phyloP scores from a whole-genome alignment of 2,797 vertebrate genomes.

The Urosaurus nigricauda region DNA sequence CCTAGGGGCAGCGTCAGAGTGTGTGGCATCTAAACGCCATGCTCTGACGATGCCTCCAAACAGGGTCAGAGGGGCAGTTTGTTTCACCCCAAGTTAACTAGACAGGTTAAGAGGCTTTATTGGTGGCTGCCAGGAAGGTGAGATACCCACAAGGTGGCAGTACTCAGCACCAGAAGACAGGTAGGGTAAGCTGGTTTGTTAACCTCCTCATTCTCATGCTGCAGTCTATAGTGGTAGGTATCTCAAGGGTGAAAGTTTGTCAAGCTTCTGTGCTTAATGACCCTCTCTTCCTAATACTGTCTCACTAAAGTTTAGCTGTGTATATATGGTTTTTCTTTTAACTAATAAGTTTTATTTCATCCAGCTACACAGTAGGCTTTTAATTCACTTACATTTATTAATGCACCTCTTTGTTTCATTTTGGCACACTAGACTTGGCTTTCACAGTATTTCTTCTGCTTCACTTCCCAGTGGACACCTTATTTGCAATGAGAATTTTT shows the following conservation, averaged over 20 bases:
- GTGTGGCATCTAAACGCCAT: too few relatives aligned
- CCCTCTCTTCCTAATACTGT: background rate
- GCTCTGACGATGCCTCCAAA: too few relatives aligned
- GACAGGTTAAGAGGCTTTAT: background rate
- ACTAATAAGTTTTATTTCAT: conserved; percentile 33
- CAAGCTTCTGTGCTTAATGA: fast-evolving
- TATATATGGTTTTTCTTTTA: conserved; percentile 6
- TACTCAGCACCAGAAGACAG: background rate
- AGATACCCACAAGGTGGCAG: background rate
- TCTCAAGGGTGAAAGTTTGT: background rate
- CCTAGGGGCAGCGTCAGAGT: too few relatives aligned
- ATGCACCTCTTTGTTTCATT: background rate
- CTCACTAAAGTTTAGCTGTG: background rate
- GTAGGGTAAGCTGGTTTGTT: background rate
- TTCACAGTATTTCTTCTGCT: fast-evolving
- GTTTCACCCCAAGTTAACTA: too few relatives aligned
- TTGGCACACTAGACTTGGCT: background rate
- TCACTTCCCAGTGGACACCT: background rate
- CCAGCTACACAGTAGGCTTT: background rate
- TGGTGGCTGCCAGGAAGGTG: background rate
- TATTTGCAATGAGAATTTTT: background rate
- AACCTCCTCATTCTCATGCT: background rate
- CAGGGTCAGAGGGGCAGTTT: too few relatives aligned
- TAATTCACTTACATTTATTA: background rate
- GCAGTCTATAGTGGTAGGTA: background rate